Conservation (phyloP, 2,797 vertebrate genomes). For the Schizothorax lantsangensis region DNA sequence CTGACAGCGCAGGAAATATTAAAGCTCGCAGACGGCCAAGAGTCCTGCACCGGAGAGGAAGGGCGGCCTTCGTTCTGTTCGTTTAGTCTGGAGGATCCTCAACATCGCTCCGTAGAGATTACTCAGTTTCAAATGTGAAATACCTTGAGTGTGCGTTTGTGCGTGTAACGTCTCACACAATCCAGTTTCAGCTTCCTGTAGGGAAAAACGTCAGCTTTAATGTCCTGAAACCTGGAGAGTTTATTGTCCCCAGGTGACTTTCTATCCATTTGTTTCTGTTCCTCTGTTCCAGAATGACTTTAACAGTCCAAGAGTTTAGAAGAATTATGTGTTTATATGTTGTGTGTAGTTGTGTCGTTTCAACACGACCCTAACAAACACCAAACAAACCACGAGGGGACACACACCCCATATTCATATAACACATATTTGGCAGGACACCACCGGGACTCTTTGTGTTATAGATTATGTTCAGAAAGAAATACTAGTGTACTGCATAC, state of each 20-base stretch:
- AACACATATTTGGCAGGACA: constrained; percentile 12
- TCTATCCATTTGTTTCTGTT: constrained; percentile 13
- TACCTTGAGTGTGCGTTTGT: constrained; percentile 20
- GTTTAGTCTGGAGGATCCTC: constrained; percentile 33
- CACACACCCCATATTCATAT: constrained; percentile 9
- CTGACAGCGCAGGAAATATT: constrained; percentile 31
- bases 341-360: constrained; percentile 41
- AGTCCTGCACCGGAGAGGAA: constrained; percentile 14
- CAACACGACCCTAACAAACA: neutral
- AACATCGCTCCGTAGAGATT: neutral
- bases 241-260: constrained; percentile 30
- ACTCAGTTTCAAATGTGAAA: constrained; percentile 29
- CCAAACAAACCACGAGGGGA: neutral
- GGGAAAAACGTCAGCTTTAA: constrained; percentile 27
- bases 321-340: constrained; percentile 40
- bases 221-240: constrained; percentile 30
- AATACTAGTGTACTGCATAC: neutral
- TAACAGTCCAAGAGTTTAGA: constrained; percentile 8
- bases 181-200: neutral
- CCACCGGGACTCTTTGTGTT: constrained; percentile 8
- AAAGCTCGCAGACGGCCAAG: neutral
- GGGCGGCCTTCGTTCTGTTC: constrained; percentile 3
- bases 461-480: constrained; percentile 15
- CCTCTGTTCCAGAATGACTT: constrained; percentile 31
- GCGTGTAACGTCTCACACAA: constrained; percentile 1